phyloP scores from a whole-genome alignment of 2,113 vertebrate genomes.

The Lagopus muta region DNA sequence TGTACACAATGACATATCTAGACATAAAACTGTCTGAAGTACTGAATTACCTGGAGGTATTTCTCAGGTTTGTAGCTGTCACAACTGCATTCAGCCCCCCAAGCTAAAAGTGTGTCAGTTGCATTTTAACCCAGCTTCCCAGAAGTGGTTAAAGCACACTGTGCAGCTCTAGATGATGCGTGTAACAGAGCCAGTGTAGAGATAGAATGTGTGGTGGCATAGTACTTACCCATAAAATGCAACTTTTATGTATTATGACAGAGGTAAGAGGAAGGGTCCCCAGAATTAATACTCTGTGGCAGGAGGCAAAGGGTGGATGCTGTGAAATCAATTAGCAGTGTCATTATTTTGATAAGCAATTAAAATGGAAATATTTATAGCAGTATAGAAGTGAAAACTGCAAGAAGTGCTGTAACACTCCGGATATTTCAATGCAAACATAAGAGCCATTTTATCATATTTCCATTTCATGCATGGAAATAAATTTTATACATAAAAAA shows the following conservation, averaged over 20 bases:
- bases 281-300: not conserved
- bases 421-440: not conserved
- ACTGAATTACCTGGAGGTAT: not conserved
- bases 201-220: fast-evolving
- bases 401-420: not conserved
- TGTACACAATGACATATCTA: not conserved
- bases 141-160: fast-evolving
- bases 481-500: not conserved
- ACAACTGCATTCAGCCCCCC: not conserved
- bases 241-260: not conserved
- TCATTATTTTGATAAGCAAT: not conserved
- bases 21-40: not conserved
- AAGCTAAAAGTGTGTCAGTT: not conserved
- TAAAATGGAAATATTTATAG: not conserved
- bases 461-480: not conserved
- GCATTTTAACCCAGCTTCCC: not conserved
- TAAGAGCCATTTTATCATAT: not conserved
- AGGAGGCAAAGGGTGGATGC: not conserved
- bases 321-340: not conserved
- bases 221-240: not conserved
- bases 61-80: not conserved
- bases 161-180: not conserved
- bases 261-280: not conserved
- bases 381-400: not conserved
- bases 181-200: not conserved